phyloP scores from a whole-genome alignment of 2,888 invertebrate genomes.

The Idaea aversata region DNA sequence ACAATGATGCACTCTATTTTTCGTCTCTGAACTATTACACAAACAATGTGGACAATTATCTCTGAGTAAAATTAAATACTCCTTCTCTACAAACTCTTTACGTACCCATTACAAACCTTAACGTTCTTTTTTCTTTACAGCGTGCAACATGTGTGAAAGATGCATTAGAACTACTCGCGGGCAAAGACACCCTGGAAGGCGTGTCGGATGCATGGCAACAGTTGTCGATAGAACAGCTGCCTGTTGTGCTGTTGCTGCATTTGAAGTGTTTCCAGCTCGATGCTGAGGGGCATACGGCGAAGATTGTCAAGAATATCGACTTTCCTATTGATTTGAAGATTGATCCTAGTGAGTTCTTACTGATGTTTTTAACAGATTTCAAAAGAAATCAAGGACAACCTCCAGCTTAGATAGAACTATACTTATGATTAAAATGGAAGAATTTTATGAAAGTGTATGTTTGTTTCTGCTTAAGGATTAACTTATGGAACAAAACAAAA shows the following conservation, averaged over 20 bases:
- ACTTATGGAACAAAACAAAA: no score
- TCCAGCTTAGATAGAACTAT: no score
- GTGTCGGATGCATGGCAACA: slow-evolving; percentile 95
- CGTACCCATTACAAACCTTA: background rate
- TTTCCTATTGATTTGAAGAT: slow-evolving; percentile 94
- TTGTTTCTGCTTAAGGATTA: no score
- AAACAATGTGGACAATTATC: slow-evolving; percentile 39
- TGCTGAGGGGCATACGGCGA: slow-evolving; percentile 92
- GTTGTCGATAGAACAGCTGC: slow-evolving; percentile 92
- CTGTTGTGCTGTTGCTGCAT: slow-evolving; percentile 93
- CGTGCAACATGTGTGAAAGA: slow-evolving; percentile 91
- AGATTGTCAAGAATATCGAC: slow-evolving; percentile 94
- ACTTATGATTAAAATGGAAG: no score
- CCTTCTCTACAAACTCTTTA: background rate
- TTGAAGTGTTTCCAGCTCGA: slow-evolving; percentile 97
- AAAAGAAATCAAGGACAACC: background rate
- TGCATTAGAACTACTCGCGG: slow-evolving; percentile 92
- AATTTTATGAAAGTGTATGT: no score
- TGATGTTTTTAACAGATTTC: slow-evolving; percentile 2
- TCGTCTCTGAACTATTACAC: slow-evolving; percentile 47
- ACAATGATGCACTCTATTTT: slow-evolving; percentile 51
- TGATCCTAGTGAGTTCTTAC: slow-evolving; percentile 84
- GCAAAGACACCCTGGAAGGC: slow-evolving; percentile 92
- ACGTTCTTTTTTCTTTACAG: slow-evolving; percentile 60
- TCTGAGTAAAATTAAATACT: slow-evolving; percentile 35